Evolutionary conservation across 2,113 vertebrate species (phyloP).

Genomic region (Xiphophorus maculatus): DNA sequence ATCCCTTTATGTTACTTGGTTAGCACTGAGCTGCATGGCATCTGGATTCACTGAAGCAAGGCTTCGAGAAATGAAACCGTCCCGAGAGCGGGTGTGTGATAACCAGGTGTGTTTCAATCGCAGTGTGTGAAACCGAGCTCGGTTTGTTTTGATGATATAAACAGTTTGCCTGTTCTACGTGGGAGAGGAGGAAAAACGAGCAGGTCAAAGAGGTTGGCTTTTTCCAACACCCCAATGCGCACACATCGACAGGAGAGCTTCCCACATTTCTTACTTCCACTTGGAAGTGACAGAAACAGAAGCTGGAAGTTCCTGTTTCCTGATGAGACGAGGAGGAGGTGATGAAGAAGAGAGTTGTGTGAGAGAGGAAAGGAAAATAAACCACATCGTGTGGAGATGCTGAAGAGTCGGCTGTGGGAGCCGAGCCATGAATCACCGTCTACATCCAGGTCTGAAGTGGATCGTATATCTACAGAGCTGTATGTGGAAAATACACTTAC

Average conservation of each 20-base stretch:
- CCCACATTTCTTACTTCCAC: conserved; percentile 69
- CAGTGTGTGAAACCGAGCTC: neutral
- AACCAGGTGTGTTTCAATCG: conserved; percentile 40
- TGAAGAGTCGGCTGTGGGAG: neutral
- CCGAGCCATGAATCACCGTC: neutral
- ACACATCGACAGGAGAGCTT: conserved; percentile 51
- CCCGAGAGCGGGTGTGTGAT: neutral
- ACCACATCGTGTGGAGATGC: conserved; percentile 7
- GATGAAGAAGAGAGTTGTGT: conserved; percentile 59
- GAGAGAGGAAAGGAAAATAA: conserved; percentile 46
- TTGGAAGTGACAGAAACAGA: conserved; percentile 80
- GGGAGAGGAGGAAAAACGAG: conserved; percentile 28
- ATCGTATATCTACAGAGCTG: neutral
- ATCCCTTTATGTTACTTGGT: neutral
- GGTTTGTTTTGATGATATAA: conserved; percentile 49
- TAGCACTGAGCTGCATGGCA: conserved; percentile 4
- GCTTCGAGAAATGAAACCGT: conserved; percentile 33
- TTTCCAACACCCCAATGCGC: conserved; percentile 32
- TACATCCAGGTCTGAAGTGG: neutral
- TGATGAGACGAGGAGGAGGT: conserved; percentile 47
- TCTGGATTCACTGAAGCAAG: conserved; percentile 19
- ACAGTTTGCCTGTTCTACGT: conserved; percentile 49
- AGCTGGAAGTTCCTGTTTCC: conserved; percentile 80
- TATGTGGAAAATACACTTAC: neutral
- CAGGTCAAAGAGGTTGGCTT: conserved; percentile 41